phyloP scores from a whole-genome alignment of 1,140 invertebrate genomes.

The Dreissena polymorpha region DNA sequence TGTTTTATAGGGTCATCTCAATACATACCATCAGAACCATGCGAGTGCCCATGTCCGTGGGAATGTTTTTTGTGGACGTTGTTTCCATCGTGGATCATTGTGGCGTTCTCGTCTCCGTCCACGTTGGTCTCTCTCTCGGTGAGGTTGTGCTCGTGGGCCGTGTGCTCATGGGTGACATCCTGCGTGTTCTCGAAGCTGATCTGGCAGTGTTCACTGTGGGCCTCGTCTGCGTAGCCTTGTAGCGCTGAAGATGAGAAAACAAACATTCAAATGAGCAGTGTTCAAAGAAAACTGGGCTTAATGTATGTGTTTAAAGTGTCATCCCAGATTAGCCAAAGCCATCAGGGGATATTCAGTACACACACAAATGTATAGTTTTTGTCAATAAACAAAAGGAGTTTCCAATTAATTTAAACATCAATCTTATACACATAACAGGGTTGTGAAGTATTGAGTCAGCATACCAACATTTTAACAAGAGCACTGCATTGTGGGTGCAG shows the following conservation, averaged over 20 bases:
- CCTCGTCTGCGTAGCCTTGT: constrained; percentile 67
- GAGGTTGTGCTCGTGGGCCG: constrained; percentile 43
- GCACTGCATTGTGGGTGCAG: too few relatives aligned
- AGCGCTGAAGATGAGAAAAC: constrained; percentile 59
- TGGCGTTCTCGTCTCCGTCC: constrained; percentile 37
- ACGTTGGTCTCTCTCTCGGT: constrained; percentile 14
- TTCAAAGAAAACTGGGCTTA: too few relatives aligned
- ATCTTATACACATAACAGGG: too few relatives aligned
- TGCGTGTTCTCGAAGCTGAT: constrained; percentile 28
- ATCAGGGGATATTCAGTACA: too few relatives aligned
- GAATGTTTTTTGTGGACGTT: constrained; percentile 20
- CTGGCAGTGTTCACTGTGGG: constrained; percentile 52
- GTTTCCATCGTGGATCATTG: constrained; percentile 22
- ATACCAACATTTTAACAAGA: too few relatives aligned
- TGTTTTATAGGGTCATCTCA: too few relatives aligned
- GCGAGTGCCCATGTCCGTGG: constrained; percentile 64
- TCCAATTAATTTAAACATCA: too few relatives aligned
- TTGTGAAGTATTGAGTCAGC: too few relatives aligned
- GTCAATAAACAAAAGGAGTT: too few relatives aligned
- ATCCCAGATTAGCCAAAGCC: too few relatives aligned
- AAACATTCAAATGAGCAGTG: neutral
- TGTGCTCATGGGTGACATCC: constrained; percentile 44
- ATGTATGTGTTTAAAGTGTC: too few relatives aligned
- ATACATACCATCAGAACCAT: constrained; percentile 47
- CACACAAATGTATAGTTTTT: too few relatives aligned